Base-by-base conservation (phyloP, 1,140 invertebrate species). In the Heliconius eleuchia region DNA sequence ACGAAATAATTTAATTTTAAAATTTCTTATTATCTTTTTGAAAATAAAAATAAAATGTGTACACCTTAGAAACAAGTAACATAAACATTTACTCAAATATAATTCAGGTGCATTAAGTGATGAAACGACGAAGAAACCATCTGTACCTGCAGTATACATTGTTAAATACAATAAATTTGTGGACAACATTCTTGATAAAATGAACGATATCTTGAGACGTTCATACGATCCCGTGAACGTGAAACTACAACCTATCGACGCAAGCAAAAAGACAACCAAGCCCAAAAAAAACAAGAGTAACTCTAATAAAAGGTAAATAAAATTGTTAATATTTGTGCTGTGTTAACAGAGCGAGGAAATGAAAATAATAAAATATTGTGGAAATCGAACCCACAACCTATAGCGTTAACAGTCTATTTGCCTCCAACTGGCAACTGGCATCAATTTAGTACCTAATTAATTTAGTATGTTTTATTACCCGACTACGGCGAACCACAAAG, bases 191-290 rank as follows among this genome's bases (percentile, higher is more conserved):
- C 95, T 98, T 70, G 96, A 95, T 39, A 96, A 97, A 80, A 97
- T 98, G 88, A 98, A 98, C 91, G 96, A 96, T 82, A 97, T 97
- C 72, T 91, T 98, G 71, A 95, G 96, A 16, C 95, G 96, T 71
- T 97, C 97, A 71, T 98, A 98, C 87, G 97, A 98, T 89, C 97
- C 97, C 1, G 97, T 98, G 55, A 97, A 96, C 71, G 97, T 98
- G 0, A 96, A 97, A 86, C 90, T 98, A n/a, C 95, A 96, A 66
- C 96, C 95, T 8, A 94, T 95, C 13, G 95, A 95, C 73, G 87
- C 92, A 23, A 96, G 92, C 83, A 96, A 94, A 80, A 95, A 91
- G 74, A 92, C 77, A 30, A 88, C 88, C 13, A 95, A 94, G 57
- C 89, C 94, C 19, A 95, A 92, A 80, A 95, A 95, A 77, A 94